These are phyloP conservation scores for Antheraea assamensis DNA, from an alignment of 2,888 invertebrate genomes.

Conservation along the genomic window DNA sequence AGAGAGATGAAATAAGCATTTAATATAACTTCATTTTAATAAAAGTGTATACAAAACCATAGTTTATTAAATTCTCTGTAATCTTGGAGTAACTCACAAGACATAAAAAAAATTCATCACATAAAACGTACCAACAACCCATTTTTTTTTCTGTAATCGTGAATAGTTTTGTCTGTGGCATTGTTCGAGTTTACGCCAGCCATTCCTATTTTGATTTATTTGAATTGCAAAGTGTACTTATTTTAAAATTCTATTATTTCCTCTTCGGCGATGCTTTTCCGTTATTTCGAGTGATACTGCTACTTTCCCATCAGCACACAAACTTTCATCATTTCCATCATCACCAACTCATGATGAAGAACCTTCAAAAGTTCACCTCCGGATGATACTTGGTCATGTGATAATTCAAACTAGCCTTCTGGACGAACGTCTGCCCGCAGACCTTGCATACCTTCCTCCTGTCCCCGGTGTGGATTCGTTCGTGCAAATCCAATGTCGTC, in stretches of 20 bases:
- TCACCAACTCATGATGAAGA: neutral
- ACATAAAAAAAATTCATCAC: no score
- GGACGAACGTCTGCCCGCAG: conserved; percentile 71
- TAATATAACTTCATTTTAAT: no score
- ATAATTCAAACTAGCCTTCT: conserved; percentile 72
- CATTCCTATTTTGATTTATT: no score
- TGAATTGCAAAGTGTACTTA: no score
- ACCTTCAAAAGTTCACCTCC: conserved; percentile 55
- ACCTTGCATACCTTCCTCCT: conserved; percentile 59
- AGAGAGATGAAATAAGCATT: no score
- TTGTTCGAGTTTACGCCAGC: no score
- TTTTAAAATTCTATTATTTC: neutral
- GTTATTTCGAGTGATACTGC: neutral
- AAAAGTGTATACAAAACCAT: no score
- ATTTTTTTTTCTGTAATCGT: no score
- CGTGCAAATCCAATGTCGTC: conserved; percentile 57
- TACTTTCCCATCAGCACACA: neutral
- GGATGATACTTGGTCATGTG: conserved; percentile 74
- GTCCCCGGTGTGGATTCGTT: conserved; percentile 70
- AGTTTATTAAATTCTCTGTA: no score
- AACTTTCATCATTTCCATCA: neutral
- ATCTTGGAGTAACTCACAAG: no score
- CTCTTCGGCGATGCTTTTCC: neutral
- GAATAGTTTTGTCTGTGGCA: no score
- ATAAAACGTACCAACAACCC: no score